These are phyloP conservation scores for Heliconius congener DNA, from an alignment of 1,140 invertebrate species.

Conservation along the genomic window DNA sequence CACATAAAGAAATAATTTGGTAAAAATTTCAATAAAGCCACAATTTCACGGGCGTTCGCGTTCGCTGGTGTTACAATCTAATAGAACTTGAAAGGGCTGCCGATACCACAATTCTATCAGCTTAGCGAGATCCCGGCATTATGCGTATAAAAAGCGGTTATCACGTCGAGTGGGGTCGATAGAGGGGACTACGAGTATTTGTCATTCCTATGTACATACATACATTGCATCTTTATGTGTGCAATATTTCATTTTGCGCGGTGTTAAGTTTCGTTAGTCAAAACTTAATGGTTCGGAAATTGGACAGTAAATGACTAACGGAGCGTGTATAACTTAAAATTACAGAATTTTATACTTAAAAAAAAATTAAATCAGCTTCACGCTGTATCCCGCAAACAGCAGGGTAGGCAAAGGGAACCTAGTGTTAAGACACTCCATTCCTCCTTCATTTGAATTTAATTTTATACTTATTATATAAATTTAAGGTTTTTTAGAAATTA, in stretches of 20 bases:
- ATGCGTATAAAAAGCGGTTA: constrained; percentile 80
- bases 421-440: no score
- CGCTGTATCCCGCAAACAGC: no score
- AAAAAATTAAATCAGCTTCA: no score
- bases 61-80: constrained; percentile 77
- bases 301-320: no score
- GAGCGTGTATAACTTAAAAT: no score
- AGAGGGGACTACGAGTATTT: constrained; percentile 8
- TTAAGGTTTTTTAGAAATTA: no score
- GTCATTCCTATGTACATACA: constrained; percentile 11
- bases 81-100: constrained; percentile 78
- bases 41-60: constrained; percentile 78
- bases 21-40: constrained; percentile 74
- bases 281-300: no score
- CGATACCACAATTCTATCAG: constrained; percentile 80
- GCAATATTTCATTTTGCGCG: neutral
- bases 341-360: no score
- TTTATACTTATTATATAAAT: no score
- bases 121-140: constrained; percentile 77
- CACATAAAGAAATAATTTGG: constrained; percentile 59
- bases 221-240: constrained; percentile 5
- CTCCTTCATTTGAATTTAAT: no score
- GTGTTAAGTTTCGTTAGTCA: neutral
- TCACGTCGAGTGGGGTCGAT: constrained; percentile 46
- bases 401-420: no score